Conservation (phyloP, 2,797 vertebrate species). For the Glyptemys insculpta region DNA sequence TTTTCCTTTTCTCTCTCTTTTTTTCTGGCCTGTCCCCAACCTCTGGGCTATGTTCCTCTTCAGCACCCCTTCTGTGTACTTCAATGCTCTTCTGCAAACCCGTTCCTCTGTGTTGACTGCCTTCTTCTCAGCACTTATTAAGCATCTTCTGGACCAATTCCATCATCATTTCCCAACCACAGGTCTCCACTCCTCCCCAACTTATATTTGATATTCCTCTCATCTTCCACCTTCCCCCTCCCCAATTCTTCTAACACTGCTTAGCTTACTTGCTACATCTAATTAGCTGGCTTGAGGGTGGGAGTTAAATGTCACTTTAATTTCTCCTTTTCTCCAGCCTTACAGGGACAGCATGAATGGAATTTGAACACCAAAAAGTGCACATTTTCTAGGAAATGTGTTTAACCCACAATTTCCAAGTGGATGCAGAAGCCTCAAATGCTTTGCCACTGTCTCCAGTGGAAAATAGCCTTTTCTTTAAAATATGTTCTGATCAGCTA, state of each 20-base stretch:
- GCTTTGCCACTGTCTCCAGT: neutral
- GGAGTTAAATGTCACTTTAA: slow-evolving; percentile 52
- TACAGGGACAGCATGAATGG: slow-evolving; percentile 47
- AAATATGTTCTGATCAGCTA: neutral
- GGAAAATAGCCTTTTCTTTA: rapidly evolving
- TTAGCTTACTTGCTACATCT: slow-evolving; percentile 30
- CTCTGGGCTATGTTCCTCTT: rapidly evolving
- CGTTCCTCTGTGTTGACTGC: neutral
- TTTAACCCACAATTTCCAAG: slow-evolving; percentile 9
- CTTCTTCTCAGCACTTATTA: neutral
- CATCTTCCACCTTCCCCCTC: neutral
- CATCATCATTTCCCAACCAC: neutral
- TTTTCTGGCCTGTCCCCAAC: neutral
- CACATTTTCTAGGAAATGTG: slow-evolving; percentile 3
- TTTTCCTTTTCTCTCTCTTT: neutral
- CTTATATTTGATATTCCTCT: neutral
- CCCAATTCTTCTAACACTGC: rapidly evolving
- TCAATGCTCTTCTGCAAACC: neutral
- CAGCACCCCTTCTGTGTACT: rapidly evolving
- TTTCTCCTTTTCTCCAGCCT: slow-evolving; percentile 51
- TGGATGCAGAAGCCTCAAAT: neutral
- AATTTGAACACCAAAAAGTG: slow-evolving; percentile 38
- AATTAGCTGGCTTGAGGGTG: slow-evolving; percentile 61
- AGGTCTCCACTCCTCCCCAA: neutral
- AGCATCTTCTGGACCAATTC: rapidly evolving